phyloP scores from a whole-genome alignment of 1,140 invertebrate species.

The Leptinotarsa texana region DNA sequence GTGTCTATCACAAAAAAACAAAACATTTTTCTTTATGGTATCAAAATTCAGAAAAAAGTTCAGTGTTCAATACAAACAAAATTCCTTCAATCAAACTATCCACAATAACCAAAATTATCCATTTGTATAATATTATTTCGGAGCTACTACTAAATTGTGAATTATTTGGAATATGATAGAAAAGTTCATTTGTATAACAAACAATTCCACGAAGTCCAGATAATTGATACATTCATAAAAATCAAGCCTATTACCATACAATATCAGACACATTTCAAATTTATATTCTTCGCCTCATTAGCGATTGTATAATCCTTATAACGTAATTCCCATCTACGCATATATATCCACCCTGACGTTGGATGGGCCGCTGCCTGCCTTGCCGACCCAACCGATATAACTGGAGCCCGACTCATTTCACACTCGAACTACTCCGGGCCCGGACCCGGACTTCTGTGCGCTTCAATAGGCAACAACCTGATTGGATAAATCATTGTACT shows the following conservation, averaged over 20 bases:
- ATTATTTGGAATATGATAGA: too few relatives aligned
- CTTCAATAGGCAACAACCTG: slow-evolving; percentile 40
- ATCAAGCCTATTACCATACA: not conserved
- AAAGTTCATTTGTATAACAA: too few relatives aligned
- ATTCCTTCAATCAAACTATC: too few relatives aligned
- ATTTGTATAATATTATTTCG: too few relatives aligned
- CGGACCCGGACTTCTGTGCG: slow-evolving; percentile 37
- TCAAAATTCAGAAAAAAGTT: too few relatives aligned
- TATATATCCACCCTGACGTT: slow-evolving; percentile 33
- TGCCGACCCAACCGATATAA: slow-evolving; percentile 36
- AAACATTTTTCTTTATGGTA: too few relatives aligned
- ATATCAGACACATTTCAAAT: not conserved
- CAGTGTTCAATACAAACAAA: too few relatives aligned
- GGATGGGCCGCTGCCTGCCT: not conserved
- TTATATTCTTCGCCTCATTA: not conserved
- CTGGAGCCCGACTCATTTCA: slow-evolving; percentile 46
- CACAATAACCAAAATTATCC: too few relatives aligned
- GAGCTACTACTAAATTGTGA: too few relatives aligned
- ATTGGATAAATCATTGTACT: slow-evolving; percentile 49
- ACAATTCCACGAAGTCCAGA: too few relatives aligned
- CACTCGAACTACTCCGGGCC: slow-evolving; percentile 40
- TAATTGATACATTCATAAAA: too few relatives aligned
- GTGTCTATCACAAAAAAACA: too few relatives aligned
- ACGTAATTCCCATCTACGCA: slow-evolving; percentile 32
- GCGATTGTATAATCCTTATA: slow-evolving; percentile 24